Evolutionary conservation across 2,888 invertebrate species (phyloP).

Genomic region (Ceratothoa steindachneri): DNA sequence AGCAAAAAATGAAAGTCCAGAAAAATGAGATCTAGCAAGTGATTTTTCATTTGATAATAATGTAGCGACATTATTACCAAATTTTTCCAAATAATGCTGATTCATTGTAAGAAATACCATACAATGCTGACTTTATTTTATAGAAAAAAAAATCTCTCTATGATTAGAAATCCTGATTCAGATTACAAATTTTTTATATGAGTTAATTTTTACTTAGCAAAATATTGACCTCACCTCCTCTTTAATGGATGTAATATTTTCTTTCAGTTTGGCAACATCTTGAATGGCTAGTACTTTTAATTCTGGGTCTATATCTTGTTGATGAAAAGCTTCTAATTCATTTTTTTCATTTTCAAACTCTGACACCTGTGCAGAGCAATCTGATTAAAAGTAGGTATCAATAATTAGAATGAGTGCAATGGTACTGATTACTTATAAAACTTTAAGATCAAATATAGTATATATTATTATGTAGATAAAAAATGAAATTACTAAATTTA

Average conservation of each 20-base stretch:
- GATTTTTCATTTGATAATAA: too few species aligned
- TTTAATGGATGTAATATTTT: slow-evolving; percentile 12
- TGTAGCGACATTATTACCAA: too few species aligned
- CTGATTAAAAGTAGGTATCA: neutral
- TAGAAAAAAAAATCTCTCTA: neutral
- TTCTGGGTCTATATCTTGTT: slow-evolving; percentile 11
- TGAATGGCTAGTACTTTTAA: slow-evolving; percentile 19
- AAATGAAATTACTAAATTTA: too few species aligned
- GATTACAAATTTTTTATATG: too few species aligned
- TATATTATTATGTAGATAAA: too few species aligned
- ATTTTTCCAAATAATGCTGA: too few species aligned
- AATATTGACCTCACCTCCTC: slow-evolving; percentile 27
- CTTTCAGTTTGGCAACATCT: slow-evolving; percentile 20
- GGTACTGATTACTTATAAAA: neutral
- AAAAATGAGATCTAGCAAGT: too few species aligned
- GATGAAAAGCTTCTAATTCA: slow-evolving; percentile 20
- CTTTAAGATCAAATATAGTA: too few species aligned
- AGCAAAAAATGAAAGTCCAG: too few species aligned
- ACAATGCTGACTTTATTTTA: neutral
- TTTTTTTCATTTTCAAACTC: slow-evolving; percentile 12
- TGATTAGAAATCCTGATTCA: too few species aligned
- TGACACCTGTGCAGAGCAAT: neutral
- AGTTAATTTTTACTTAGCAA: too few species aligned
- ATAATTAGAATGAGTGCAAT: neutral
- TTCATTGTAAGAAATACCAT: neutral